Conservation (phyloP, 37 sponge, comb jelly and placozoan genomes). For the Beroe forskalii region DNA sequence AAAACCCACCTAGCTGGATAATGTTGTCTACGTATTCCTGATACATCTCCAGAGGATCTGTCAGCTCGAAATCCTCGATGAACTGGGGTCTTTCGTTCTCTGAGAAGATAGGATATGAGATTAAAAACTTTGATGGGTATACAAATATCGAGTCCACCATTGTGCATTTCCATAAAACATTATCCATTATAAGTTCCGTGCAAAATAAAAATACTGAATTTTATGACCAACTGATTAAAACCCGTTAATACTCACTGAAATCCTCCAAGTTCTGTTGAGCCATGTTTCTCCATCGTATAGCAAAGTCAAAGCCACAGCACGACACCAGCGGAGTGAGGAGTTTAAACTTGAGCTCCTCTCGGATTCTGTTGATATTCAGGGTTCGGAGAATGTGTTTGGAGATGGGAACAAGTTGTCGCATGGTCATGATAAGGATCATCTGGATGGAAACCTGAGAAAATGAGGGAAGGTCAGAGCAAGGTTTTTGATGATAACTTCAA, state of each 20-base stretch:
- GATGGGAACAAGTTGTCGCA: conserved; percentile 3
- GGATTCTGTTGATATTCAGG: conserved; percentile 25
- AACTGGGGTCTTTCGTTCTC: conserved; percentile 11
- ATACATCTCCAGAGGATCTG: conserved; percentile 52
- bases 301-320: conserved; percentile 8
- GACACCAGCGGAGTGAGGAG: background rate
- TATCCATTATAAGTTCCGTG: too few relatives aligned
- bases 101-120: background rate
- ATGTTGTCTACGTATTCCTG: conserved; percentile 52
- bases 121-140: too few relatives aligned
- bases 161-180: too few relatives aligned
- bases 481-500: too few relatives aligned
- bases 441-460: conserved; percentile 40
- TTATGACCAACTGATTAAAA: too few relatives aligned
- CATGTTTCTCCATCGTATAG: background rate
- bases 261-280: conserved; percentile 24
- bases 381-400: background rate
- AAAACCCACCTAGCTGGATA: conserved; percentile 45
- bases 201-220: too few relatives aligned
- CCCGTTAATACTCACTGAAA: conserved; percentile 53
- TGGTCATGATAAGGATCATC: conserved; percentile 57
- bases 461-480: too few relatives aligned
- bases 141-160: too few relatives aligned
- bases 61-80: conserved; percentile 30
- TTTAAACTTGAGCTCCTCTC: conserved; percentile 26